phyloP scores from a whole-genome alignment of 2,888 invertebrate species.

The Caenorhabditis plicata region DNA sequence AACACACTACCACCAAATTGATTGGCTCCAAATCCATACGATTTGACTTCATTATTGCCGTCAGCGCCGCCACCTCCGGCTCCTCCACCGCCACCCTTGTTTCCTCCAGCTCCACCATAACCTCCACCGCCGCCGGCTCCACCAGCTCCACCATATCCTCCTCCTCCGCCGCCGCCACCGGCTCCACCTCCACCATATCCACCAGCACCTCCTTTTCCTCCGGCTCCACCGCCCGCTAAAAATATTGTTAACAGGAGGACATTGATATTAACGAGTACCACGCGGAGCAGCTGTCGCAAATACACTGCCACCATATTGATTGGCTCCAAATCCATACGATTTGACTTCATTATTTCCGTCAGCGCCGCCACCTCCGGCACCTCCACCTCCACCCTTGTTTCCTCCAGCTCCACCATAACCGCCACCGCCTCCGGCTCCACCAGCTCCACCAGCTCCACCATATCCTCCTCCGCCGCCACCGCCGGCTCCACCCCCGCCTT shows the following conservation, averaged over 20 bases:
- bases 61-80: neutral
- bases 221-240: neutral
- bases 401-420: too few species aligned
- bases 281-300: neutral
- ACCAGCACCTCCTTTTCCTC: neutral
- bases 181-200: too few species aligned
- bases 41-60: conserved; percentile 17
- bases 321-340: conserved; percentile 3
- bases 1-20: conserved; percentile 16
- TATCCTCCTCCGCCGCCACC: neutral
- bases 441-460: conserved; percentile 4
- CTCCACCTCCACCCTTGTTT: neutral
- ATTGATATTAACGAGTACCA: too few species aligned
- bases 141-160: conserved; percentile 5
- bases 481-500: too few species aligned
- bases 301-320: conserved; percentile 4
- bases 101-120: neutral
- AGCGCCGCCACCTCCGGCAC: neutral
- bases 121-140: conserved; percentile 7
- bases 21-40: conserved; percentile 15
- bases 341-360: conserved; percentile 4
- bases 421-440: neutral
- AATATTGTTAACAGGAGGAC: neutral
- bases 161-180: conserved; percentile 3
- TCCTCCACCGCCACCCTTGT: neutral